Conservation (phyloP, 2,797 vertebrate species). For the Graptemys geographica region DNA sequence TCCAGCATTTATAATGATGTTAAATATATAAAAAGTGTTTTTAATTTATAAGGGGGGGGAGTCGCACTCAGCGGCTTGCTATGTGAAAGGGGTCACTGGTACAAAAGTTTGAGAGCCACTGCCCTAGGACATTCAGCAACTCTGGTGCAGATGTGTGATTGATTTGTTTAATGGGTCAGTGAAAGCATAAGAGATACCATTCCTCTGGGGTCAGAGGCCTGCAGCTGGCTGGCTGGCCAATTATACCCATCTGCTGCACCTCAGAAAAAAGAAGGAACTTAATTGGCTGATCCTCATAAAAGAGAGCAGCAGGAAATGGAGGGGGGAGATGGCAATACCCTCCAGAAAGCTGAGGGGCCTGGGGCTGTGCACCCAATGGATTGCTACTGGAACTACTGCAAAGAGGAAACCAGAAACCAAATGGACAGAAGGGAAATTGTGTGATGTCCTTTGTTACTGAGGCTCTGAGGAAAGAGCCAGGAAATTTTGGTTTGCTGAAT, state of each 20-base stretch:
- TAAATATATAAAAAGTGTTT: too few relatives aligned
- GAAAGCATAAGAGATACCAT: not conserved
- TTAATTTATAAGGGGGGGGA: too few relatives aligned
- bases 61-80: too few relatives aligned
- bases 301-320: not conserved
- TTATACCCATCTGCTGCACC: not conserved
- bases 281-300: not conserved
- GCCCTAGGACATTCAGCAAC: not conserved
- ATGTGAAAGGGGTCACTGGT: too few relatives aligned
- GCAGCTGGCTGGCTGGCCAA: not conserved
- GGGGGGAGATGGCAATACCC: not conserved
- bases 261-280: not conserved
- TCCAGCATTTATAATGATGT: too few relatives aligned
- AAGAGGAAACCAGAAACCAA: not conserved
- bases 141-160: not conserved
- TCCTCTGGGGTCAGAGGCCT: not conserved
- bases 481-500: not conserved
- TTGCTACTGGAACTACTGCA: not conserved
- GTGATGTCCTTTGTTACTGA: not conserved
- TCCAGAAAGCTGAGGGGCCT: not conserved
- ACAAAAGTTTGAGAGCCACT: too few relatives aligned
- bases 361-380: too few relatives aligned
- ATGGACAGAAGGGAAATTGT: not conserved
- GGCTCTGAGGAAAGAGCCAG: not conserved
- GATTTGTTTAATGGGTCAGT: conserved; percentile 26